A percentile compares a stretch with the other conserved stretches of the same genome.
phyloP scores from a whole-genome alignment of 2,888 invertebrate species.

The Philaethria dido region DNA sequence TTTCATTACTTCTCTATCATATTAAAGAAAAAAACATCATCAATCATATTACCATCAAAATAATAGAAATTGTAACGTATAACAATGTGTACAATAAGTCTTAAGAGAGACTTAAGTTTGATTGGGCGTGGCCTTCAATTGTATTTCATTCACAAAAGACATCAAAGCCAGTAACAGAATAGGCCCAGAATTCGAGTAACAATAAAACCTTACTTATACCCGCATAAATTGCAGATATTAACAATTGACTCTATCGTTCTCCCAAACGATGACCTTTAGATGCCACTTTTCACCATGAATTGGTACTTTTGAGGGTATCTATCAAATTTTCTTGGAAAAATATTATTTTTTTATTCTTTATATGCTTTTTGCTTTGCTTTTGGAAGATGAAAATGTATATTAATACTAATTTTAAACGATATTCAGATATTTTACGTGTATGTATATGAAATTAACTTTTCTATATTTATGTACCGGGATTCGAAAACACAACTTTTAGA shows the following conservation, averaged over 20 bases:
- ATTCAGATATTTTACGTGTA: too few relatives aligned
- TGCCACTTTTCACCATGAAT: constrained; percentile 53
- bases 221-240: constrained; percentile 63
- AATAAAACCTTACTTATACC: constrained; percentile 60
- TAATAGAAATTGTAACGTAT: constrained; percentile 19
- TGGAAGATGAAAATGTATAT: too few relatives aligned
- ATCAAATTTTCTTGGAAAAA: not conserved
- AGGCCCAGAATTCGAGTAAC: constrained; percentile 54
- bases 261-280: constrained; percentile 55
- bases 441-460: too few relatives aligned
- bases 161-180: constrained; percentile 51
- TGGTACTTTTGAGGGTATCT: constrained; percentile 29
- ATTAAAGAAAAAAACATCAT: constrained; percentile 12
- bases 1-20: too few relatives aligned
- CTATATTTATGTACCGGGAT: too few relatives aligned
- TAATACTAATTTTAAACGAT: too few relatives aligned
- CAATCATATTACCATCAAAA: constrained; percentile 1
- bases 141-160: constrained; percentile 43
- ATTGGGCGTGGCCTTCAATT: constrained; percentile 34
- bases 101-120: constrained; percentile 20
- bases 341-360: not conserved
- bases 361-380: constrained; percentile 7
- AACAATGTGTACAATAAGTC: constrained; percentile 15
- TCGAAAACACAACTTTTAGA: too few relatives aligned
- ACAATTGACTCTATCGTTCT: constrained; percentile 56